Percentiles rank a stretch among this genome's conserved stretches.
Evolutionary conservation across 2,797 vertebrate genomes (phyloP).

Genomic region (Pseudomugil tenellus): DNA sequence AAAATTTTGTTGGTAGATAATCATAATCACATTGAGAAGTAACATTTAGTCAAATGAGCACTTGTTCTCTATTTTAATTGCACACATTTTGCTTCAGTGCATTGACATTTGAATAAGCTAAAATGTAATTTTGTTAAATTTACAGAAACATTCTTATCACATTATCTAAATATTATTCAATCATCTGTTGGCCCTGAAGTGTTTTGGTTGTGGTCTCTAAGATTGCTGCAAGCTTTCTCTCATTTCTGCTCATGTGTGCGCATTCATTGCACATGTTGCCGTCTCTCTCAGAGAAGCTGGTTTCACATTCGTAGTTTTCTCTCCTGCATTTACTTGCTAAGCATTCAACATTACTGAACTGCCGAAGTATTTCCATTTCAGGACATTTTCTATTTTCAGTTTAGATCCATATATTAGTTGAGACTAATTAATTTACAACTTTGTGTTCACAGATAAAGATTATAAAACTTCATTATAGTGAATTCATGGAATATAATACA

Average conservation of each 20-base stretch:
- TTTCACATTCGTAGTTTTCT: not conserved
- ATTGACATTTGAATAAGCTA: constrained; percentile 1
- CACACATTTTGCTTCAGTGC: not conserved
- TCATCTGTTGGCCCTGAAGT: not conserved
- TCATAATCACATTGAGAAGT: not conserved
- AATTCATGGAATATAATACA: too few relatives aligned
- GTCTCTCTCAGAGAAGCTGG: not conserved
- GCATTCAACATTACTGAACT: not conserved
- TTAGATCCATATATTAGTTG: not conserved
- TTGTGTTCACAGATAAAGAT: too few relatives aligned
- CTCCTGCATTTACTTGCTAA: not conserved
- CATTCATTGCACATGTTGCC: not conserved
- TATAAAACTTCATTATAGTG: too few relatives aligned
- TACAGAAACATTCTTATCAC: constrained; percentile 5
- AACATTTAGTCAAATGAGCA: constrained; percentile 5
- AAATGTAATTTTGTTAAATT: not conserved
- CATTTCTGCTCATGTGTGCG: not conserved
- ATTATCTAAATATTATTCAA: not conserved
- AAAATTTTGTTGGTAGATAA: constrained; percentile 6
- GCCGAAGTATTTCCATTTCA: not conserved
- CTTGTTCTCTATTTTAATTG: constrained; percentile 3
- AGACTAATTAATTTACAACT: not conserved
- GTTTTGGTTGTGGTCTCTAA: constrained; percentile 9
- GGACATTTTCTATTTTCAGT: not conserved
- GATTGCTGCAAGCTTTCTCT: not conserved